Conservation (phyloP, 1,140 invertebrate genomes). For the Drosophila chauvacae region DNA sequence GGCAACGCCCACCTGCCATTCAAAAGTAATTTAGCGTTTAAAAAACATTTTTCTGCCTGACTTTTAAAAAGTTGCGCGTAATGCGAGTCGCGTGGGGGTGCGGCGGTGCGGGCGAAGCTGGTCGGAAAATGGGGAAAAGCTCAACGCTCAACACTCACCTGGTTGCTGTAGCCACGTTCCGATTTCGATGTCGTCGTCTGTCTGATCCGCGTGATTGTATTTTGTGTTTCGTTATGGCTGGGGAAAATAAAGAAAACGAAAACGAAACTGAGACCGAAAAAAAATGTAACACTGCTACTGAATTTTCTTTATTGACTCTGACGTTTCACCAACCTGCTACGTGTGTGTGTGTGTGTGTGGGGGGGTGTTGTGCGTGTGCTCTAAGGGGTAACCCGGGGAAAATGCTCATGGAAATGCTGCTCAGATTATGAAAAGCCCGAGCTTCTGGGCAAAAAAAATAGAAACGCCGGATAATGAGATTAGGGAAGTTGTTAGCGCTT, state of each 20-base stretch:
- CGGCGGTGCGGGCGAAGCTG: background rate
- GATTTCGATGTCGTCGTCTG: constrained; percentile 75
- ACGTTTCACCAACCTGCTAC: constrained; percentile 46
- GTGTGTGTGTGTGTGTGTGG: background rate
- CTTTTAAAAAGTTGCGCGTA: constrained; percentile 79
- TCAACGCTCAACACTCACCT: constrained; percentile 62
- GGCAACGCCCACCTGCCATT: constrained; percentile 65
- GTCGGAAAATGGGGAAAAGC: constrained; percentile 14
- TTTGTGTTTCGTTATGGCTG: constrained; percentile 59
- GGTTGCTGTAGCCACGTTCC: constrained; percentile 66
- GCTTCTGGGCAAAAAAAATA: constrained; percentile 2
- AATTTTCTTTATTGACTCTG: constrained; percentile 71
- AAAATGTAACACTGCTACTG: constrained; percentile 10
- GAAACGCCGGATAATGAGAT: constrained; percentile 32
- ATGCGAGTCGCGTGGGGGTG: constrained; percentile 51
- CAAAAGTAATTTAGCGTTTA: constrained; percentile 83
- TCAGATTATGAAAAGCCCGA: constrained; percentile 38
- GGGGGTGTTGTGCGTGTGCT: background rate
- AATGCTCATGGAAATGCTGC: constrained; percentile 31
- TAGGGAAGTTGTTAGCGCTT: constrained; percentile 45
- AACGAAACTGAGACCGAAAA: background rate
- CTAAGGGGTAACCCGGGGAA: constrained; percentile 5
- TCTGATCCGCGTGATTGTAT: constrained; percentile 74
- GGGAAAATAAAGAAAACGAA: constrained; percentile 9
- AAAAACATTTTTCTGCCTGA: constrained; percentile 82